Evolutionary conservation across 1,140 invertebrate genomes (phyloP), one percentile per base, ranked within the genome.

Genomic region (Diorhabda carinulata): DNA sequence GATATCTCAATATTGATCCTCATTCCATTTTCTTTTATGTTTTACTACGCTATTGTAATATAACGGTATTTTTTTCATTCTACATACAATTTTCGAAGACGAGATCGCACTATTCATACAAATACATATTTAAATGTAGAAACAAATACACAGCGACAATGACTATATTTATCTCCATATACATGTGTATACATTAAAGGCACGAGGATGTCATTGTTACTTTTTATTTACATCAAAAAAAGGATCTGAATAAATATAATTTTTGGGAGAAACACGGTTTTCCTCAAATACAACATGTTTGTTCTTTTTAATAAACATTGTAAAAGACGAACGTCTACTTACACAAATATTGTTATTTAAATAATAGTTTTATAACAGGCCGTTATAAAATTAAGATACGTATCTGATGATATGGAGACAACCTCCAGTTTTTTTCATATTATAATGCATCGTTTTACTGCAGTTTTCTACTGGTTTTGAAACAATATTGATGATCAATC

Each of bases 41-140:
- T 25, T 25, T 1, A 25, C 25, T 25, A 25, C 25, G 25, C 25
- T 25, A 25, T 25, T 25, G 25, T 25, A 25, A 25, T 25, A 25
- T 25, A 25, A 25, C 25, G 25, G 25, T 25, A 25, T 25, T 25
- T 25, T 25, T 25, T 25, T 25, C 25, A 25, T 25, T 25, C 25
- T 25, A 25, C 25, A 25, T 25, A 25, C 25, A 25, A 25, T 25
- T 25, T 25, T 25, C 1, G 25, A 25, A 25, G 25, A 25, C 25
- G 25, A 1, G 25, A 25, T 25, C 25, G 25, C 25, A 25, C 25
- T 25, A 25, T 25, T 25, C 25, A 25, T 25, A 25, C 25, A 61
- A 68, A 68, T 72, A 72, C 66, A 72, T 72, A 72, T 72, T 72
- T 72, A 66, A 72, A 66, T 47, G 63, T 59, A 66, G 70, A 72